Evolutionary conservation across 1,140 invertebrate genomes (phyloP), one percentile per base, ranked within the genome.

Genomic region (Trichomalopsis sarcophagae): DNA sequence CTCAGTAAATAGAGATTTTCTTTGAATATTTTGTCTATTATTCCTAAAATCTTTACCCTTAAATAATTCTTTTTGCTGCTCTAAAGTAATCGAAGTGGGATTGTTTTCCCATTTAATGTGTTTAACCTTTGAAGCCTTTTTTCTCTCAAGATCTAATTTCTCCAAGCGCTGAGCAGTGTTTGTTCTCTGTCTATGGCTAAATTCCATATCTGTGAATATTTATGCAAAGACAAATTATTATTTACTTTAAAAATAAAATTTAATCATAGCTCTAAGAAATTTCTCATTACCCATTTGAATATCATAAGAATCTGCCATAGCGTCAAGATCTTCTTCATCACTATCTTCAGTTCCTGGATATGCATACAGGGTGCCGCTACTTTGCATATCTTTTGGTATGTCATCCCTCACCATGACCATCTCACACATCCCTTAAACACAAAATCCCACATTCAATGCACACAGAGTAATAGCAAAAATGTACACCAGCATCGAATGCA

Each of bases 151-250:
- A 89, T 98, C 97, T 93, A 99, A 95, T 92, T 97, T 97, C 89
- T 99, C 98, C 73, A 99, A 91, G 89, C 97, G 94, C 88, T 97
- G 96, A 36, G 97, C 97, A 68, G 98, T 99, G 90, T 98, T 98
- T 11, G 98, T 97, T 88, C 98, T 94, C 85, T 96, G 94, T 88
- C 97, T 94, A 62, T 92, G 92, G 86, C 90, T 90, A 74, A 95
- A 95, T 86, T 96, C 95, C 91, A 94, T 93, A 71, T 93, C 92
- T 93, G 79, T 3, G 86, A 83, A 44, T 14, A 36, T 83, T 68
- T 36, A 33, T 30, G 75, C 74, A 73, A 55, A 78, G 33, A 62
- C 17, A n/a, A 7, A n/a, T 44, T 44, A n/a, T n/a, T 62, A 62
- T n/a, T 17, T n/a, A 62, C 7, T 0, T 62, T n/a, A 6, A 17